phyloP scores from a whole-genome alignment of 2,797 vertebrate genomes.

The Decapterus maruadsi region DNA sequence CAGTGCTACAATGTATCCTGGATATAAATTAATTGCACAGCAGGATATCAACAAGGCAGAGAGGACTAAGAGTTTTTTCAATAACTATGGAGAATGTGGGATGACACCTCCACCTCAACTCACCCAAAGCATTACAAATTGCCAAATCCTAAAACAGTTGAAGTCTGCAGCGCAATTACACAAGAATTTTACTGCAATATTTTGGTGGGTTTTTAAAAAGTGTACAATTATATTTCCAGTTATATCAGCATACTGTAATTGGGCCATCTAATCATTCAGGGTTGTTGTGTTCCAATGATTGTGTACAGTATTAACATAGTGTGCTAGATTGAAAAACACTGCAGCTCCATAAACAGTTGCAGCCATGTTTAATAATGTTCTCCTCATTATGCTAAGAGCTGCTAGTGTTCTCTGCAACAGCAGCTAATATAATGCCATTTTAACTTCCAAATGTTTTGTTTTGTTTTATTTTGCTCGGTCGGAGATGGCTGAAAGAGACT shows the following conservation, averaged over 20 bases:
- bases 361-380: slow-evolving; percentile 53
- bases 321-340: slow-evolving; percentile 15
- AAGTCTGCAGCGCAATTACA: not conserved
- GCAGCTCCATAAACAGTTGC: slow-evolving; percentile 41
- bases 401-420: slow-evolving; percentile 34
- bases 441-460: slow-evolving; percentile 35
- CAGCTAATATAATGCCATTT: slow-evolving; percentile 27
- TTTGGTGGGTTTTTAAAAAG: not conserved
- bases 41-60: too few relatives aligned
- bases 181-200: not conserved
- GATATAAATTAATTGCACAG: too few relatives aligned
- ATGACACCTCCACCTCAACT: not conserved
- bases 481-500: slow-evolving; percentile 5
- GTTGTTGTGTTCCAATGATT: slow-evolving; percentile 14
- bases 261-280: slow-evolving; percentile 17
- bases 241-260: slow-evolving; percentile 9
- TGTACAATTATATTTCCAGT: not conserved
- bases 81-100: not conserved
- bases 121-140: not conserved
- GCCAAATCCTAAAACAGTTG: too few relatives aligned
- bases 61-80: not conserved
- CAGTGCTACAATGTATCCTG: too few relatives aligned
- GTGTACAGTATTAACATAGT: slow-evolving; percentile 25
- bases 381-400: slow-evolving; percentile 60
- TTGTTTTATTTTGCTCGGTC: slow-evolving; percentile 5